Evolutionary conservation across 2,113 vertebrate species (phyloP), one percentile per base, ranked within the genome.

Genomic region (Nibea albiflora): DNA sequence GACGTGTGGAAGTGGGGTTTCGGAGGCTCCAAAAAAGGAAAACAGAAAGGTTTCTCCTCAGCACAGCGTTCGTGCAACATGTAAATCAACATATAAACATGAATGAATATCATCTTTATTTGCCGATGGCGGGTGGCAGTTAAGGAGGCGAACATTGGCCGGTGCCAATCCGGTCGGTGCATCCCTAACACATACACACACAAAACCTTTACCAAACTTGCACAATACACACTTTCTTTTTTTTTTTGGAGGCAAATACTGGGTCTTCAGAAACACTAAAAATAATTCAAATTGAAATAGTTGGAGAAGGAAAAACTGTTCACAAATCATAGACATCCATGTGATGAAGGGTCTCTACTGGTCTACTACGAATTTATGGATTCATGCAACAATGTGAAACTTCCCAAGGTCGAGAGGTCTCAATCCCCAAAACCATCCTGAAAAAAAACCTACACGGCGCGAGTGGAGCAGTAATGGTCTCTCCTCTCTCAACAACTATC

Each of bases 381-480:
- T 65, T 53, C 26, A 72, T 71, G 31, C 22, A 26, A 64, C 31
- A 67, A 7, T 74, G 17, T 58, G 60, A 76, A 81, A 67, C 64
- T 74, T 66, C 71, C 10, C 47, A 77, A 62, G 63, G 72, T 65
- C 78, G 69, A 77, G 28, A 64, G n/a, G 46, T 74, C 52, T 53
- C 42, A 54, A 35, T 67, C 49, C 68, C 19, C 2, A 52, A 73
- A 46, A 73, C 57, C 46, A 75, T 53, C 52, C 20, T 44, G 5
- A 22, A 35, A 46, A 35, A 35, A 63, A 70, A 58, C 35, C 35
- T 8, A 35, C 60, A 58, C 3, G 53, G 11, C 62, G 44, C 70
- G 62, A 80, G 78, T 74, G 58, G 22, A 52, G 31, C 73, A 54
- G 49, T 83, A 81, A 86, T 76, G 50, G 84, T 70, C 62, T 84